Conservation (phyloP, 2,113 vertebrate genomes). For the Cyphotilapia sp. region DNA sequence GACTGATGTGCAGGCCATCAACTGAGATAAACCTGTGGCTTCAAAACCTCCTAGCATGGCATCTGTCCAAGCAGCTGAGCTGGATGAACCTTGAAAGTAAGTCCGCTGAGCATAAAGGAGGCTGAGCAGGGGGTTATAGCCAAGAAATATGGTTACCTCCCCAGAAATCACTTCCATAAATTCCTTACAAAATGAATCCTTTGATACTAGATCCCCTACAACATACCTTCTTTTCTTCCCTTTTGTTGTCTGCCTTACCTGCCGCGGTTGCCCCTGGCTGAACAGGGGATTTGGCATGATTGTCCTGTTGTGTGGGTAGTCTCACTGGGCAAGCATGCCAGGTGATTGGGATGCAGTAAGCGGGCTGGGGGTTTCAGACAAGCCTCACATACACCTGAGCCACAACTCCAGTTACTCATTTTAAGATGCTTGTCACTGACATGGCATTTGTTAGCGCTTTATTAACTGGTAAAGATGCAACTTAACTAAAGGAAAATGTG, state of each 20-base stretch:
- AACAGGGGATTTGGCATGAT: not conserved
- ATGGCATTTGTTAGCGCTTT: not conserved
- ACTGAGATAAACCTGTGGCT: not conserved
- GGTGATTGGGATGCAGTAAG: not conserved
- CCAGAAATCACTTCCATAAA: not conserved
- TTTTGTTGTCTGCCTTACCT: not conserved
- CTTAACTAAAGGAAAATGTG: not conserved
- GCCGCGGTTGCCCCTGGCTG: not conserved
- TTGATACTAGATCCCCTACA: not conserved
- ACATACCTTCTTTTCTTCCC: not conserved
- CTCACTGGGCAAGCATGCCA: not conserved
- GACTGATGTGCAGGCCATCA: not conserved
- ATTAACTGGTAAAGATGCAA: not conserved
- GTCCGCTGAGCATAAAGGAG: not conserved
- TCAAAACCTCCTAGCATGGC: not conserved
- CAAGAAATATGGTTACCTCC: conserved; percentile 2
- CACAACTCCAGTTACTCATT: not conserved
- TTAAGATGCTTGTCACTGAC: not conserved
- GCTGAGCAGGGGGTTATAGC: not conserved
- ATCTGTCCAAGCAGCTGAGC: not conserved
- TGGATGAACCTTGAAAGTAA: not conserved
- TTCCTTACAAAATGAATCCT: not conserved
- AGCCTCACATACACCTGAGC: not conserved
- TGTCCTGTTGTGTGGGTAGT: not conserved
- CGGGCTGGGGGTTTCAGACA: not conserved